These are phyloP conservation scores for Pardalotus punctatus DNA, from an alignment of 2,113 vertebrate genomes.

Conservation along the genomic window DNA sequence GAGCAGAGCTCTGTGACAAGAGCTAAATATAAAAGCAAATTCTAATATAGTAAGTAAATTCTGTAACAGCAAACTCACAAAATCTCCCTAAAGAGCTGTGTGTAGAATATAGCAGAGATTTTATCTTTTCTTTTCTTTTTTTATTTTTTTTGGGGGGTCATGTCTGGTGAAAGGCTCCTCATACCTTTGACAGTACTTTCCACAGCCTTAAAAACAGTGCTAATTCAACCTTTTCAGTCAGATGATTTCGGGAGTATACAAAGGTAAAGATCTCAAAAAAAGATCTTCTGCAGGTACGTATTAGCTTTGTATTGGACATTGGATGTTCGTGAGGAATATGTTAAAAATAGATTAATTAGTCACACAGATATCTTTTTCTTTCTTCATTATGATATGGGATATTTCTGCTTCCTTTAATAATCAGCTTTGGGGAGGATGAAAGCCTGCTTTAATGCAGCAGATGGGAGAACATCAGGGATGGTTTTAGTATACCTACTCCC, in stretches of 20 bases:
- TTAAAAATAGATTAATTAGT: not conserved
- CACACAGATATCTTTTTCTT: not conserved
- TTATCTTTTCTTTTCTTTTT: not conserved
- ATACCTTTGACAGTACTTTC: not conserved
- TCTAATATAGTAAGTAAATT: not conserved
- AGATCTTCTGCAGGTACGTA: not conserved
- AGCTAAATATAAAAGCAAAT: not conserved
- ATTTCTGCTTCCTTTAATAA: not conserved
- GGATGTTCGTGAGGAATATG: not conserved
- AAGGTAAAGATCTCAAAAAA: not conserved
- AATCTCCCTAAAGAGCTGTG: not conserved
- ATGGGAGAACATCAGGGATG: not conserved
- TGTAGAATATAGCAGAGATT: not conserved
- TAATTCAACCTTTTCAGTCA: not conserved
- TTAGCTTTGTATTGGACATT: not conserved
- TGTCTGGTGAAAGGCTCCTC: not conserved
- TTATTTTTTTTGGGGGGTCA: not conserved
- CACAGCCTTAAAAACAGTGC: not conserved
- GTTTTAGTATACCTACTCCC: not conserved
- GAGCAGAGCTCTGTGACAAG: not conserved
- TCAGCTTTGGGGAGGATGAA: not conserved
- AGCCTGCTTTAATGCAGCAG: not conserved
- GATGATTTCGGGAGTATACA: not conserved
- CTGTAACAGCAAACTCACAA: not conserved
- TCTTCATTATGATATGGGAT: not conserved